Evolutionary conservation across 2,797 vertebrate genomes (phyloP).

Genomic region (Ctenopoma kingsleyae): DNA sequence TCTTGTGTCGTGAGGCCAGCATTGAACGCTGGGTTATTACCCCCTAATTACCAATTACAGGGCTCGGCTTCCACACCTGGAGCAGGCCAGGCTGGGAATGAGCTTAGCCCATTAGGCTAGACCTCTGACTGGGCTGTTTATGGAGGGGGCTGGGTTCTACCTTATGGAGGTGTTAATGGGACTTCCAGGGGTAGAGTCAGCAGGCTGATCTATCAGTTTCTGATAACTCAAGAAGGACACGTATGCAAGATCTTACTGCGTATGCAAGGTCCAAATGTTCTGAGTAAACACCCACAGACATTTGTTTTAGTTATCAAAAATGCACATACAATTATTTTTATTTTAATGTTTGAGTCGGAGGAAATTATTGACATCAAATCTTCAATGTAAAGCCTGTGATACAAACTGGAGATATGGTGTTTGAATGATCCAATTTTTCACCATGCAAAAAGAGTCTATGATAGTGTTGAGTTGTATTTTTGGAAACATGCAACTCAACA

Average conservation of each 20-base stretch:
- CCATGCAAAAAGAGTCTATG: background rate
- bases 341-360: background rate
- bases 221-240: constrained; percentile 33
- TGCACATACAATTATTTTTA: too few species aligned
- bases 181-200: constrained; percentile 65
- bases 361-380: background rate
- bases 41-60: constrained; percentile 86
- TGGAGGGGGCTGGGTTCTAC: constrained; percentile 74
- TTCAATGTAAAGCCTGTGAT: too few species aligned
- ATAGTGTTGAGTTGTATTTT: background rate
- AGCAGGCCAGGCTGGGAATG: constrained; percentile 82
- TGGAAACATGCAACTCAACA: too few species aligned
- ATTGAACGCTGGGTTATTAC: constrained; percentile 77
- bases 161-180: constrained; percentile 81
- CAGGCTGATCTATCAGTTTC: constrained; percentile 58
- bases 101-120: constrained; percentile 78
- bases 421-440: background rate
- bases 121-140: constrained; percentile 82
- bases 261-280: background rate
- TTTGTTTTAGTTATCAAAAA: background rate
- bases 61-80: constrained; percentile 81
- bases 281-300: background rate
- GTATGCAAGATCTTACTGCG: background rate
- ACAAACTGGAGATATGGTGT: background rate
- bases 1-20: constrained; percentile 71